Percentiles rank a stretch among this genome's conserved stretches.
Evolutionary conservation across 2,113 vertebrate species (phyloP).

Genomic region (Aspiorhynchus laticeps): DNA sequence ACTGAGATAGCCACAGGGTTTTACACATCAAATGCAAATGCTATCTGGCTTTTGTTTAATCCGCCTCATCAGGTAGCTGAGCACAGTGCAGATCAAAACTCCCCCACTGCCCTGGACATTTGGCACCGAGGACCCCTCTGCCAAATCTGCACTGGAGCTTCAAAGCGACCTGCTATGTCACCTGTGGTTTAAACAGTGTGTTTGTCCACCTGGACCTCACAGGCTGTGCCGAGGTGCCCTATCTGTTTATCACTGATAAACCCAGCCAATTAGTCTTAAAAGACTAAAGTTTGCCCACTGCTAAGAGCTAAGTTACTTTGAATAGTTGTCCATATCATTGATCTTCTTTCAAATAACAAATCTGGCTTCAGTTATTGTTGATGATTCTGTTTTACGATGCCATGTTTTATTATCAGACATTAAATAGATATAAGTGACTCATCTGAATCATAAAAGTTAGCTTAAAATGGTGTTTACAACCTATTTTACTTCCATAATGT

Average conservation of each 20-base stretch:
- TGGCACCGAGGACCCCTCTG: constrained; percentile 59
- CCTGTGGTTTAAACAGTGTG: constrained; percentile 62
- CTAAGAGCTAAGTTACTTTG: not conserved
- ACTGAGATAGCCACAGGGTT: constrained; percentile 51
- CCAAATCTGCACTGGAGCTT: constrained; percentile 63
- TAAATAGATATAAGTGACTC: too few species aligned
- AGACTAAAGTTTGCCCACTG: not conserved
- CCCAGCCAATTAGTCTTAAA: not conserved
- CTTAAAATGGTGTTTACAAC: too few species aligned
- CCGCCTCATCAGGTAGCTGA: constrained; percentile 68
- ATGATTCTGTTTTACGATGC: not conserved
- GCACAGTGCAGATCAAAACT: constrained; percentile 64
- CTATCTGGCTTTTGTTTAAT: constrained; percentile 69
- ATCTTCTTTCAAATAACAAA: not conserved
- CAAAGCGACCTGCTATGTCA: constrained; percentile 66
- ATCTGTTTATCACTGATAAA: constrained; percentile 31
- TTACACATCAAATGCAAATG: constrained; percentile 65
- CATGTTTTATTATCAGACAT: not conserved
- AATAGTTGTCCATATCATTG: not conserved
- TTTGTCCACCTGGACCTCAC: constrained; percentile 61
- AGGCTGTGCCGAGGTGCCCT: constrained; percentile 12
- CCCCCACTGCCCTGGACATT: constrained; percentile 63
- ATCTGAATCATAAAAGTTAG: not conserved
- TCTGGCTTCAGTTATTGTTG: not conserved
- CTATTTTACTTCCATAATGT: too few species aligned